Conservation (phyloP, 1,140 invertebrate genomes). For the Nomia melanderi region DNA sequence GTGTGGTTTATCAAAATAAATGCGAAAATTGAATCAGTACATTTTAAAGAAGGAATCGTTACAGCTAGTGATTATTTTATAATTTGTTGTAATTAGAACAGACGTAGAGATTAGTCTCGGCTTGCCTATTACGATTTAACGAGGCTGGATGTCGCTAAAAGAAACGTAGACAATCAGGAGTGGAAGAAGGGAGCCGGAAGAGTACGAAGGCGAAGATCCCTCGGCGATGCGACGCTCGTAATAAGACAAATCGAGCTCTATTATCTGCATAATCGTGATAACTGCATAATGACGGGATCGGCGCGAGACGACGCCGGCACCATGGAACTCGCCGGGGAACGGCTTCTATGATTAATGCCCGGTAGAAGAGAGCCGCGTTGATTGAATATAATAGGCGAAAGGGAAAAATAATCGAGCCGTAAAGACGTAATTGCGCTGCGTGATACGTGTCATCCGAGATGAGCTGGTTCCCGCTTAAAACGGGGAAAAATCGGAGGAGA, state of each 20-base stretch:
- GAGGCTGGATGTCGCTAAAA: background rate
- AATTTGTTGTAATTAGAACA: too few species aligned
- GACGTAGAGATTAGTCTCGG: too few species aligned
- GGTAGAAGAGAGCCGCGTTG: background rate
- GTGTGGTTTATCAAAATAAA: too few species aligned
- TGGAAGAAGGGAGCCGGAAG: constrained; percentile 5
- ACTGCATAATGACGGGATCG: constrained; percentile 51
- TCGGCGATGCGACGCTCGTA: constrained; percentile 39
- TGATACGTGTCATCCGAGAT: too few species aligned
- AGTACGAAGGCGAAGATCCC: constrained; percentile 13
- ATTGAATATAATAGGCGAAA: background rate
- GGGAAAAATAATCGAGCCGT: background rate
- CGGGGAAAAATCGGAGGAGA: too few species aligned
- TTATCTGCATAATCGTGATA: constrained; percentile 54
- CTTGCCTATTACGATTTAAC: too few species aligned
- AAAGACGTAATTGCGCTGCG: background rate
- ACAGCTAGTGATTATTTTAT: too few species aligned
- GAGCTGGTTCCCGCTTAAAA: background rate
- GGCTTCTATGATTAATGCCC: constrained; percentile 22
- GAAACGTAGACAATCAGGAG: constrained; percentile 22
- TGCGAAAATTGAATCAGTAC: too few species aligned
- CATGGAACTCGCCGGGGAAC: background rate
- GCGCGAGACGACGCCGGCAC: background rate
- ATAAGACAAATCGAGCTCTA: constrained; percentile 45
- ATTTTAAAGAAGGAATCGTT: too few species aligned